Evolutionary conservation across 2,113 vertebrate species (phyloP), one percentile per base, ranked within the genome.

Genomic region (Oxyura jamaicensis): DNA sequence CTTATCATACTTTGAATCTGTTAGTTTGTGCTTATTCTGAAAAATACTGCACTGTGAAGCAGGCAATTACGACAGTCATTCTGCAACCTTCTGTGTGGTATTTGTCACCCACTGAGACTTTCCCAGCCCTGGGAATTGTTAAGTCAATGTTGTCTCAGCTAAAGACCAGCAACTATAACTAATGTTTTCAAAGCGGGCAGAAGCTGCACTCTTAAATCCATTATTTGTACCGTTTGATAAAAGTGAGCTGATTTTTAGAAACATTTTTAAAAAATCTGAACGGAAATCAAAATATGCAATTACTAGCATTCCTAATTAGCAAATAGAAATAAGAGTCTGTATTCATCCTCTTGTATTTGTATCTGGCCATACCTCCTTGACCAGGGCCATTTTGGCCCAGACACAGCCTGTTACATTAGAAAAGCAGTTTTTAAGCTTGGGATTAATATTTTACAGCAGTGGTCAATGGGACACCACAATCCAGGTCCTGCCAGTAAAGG

Each of bases 81-180:
- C 87, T 78, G 90, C 84, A 92, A 92, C 39, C 26, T 93, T 78
- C 69, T 78, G 11, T 60, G 53, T 72, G 56, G 90, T 88, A 94
- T 95, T 78, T 93, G 77, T 82, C 80, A 93, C 17, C 13, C 91
- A 76, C 33, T 53, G 94, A 93, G 83, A 89, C 88, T 93, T 95
- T 89, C 69, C 41, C 69, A 59, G 71, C 74, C 86, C 75, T 91
- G 86, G 67, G 77, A 95, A 83, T 53, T 50, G 56, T 92, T 8
- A 3, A 92, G 81, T 89, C 53, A 85, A 15, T 92, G 83, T 75
- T 91, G 76, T 81, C 73, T 88, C 76, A 81, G 82, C 81, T 93
- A 89, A 85, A 90, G 48, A 86, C 52, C 33, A 88, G 83, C 68
- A 92, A 82, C 16, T n/a, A 75, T 20, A 79, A 80, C 80, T 36